phyloP scores from a whole-genome alignment of 2,113 vertebrate species.

The Tapirus terrestris region DNA sequence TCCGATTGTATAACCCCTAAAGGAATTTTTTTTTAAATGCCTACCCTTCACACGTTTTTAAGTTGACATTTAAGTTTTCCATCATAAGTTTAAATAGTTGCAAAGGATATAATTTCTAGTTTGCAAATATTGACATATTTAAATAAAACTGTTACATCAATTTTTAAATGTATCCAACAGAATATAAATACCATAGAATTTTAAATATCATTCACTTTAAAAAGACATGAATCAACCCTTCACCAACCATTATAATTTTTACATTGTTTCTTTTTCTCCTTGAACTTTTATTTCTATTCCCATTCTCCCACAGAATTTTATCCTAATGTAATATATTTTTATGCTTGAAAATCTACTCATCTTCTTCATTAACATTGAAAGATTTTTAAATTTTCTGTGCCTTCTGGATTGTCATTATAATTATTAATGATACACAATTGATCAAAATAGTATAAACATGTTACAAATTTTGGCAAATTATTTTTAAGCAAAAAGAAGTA shows the following conservation, averaged over 20 bases:
- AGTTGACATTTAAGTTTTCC: slow-evolving; percentile 69
- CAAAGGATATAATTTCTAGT: slow-evolving; percentile 54
- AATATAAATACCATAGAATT: slow-evolving; percentile 61
- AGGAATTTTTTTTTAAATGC: not conserved
- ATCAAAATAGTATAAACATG: not conserved
- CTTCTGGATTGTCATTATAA: not conserved
- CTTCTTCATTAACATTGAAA: not conserved
- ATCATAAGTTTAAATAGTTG: slow-evolving; percentile 65
- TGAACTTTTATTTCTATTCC: not conserved
- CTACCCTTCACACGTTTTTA: slow-evolving; percentile 44
- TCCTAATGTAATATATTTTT: not conserved
- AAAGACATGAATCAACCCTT: slow-evolving; percentile 26
- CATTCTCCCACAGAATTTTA: not conserved
- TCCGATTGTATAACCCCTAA: not conserved
- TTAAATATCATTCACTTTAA: slow-evolving; percentile 56
- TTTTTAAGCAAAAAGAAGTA: slow-evolving; percentile 5
- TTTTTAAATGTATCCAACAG: slow-evolving; percentile 49
- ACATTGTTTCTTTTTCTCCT: slow-evolving; percentile 36
- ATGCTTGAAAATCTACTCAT: not conserved
- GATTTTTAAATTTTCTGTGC: not conserved
- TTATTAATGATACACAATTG: not conserved
- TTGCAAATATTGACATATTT: slow-evolving; percentile 72
- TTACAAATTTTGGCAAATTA: not conserved
- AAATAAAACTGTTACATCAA: slow-evolving; percentile 65
- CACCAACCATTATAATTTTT: slow-evolving; percentile 29